Evolutionary conservation across 2,888 invertebrate genomes (phyloP).

Genomic region (Trimorus sp.): DNA sequence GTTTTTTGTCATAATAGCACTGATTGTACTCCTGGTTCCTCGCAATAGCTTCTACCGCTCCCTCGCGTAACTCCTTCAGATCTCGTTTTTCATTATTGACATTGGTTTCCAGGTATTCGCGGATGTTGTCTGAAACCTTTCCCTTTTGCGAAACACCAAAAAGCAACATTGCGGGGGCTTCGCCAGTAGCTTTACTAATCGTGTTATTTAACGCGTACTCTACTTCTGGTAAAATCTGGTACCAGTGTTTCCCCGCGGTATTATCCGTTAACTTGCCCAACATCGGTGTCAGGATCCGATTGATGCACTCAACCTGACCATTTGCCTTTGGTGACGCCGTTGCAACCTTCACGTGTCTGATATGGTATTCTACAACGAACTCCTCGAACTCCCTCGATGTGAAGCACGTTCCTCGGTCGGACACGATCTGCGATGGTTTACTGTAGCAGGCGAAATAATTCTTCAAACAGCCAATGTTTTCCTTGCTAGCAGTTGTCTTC

Average conservation of each 20-base stretch:
- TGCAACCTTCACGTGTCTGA: constrained; percentile 53
- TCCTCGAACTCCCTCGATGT: constrained; percentile 61
- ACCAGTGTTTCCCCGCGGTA: constrained; percentile 43
- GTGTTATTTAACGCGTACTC: constrained; percentile 63
- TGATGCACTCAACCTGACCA: constrained; percentile 66
- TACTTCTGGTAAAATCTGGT: constrained; percentile 35
- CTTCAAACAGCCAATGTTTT: constrained; percentile 3
- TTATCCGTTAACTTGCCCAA: constrained; percentile 38
- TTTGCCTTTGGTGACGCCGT: constrained; percentile 65
- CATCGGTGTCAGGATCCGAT: constrained; percentile 46
- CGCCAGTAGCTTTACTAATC: constrained; percentile 61
- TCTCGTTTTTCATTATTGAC: background rate
- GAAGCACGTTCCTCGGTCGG: constrained; percentile 60
- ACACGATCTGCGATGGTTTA: constrained; percentile 38
- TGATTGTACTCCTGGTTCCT: constrained; percentile 71
- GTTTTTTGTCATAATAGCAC: constrained; percentile 68
- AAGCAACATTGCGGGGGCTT: constrained; percentile 69
- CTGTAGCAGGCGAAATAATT: constrained; percentile 38
- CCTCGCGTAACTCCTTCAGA: constrained; percentile 21
- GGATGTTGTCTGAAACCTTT: constrained; percentile 24
- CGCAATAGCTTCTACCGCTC: constrained; percentile 51
- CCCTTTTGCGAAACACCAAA: constrained; percentile 72
- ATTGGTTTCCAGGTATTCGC: constrained; percentile 35
- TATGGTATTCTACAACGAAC: constrained; percentile 42
- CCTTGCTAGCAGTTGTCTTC: constrained; percentile 27